Base-by-base conservation (phyloP, 1,140 invertebrate genomes). In the Ptiloglossa arizonensis region DNA sequence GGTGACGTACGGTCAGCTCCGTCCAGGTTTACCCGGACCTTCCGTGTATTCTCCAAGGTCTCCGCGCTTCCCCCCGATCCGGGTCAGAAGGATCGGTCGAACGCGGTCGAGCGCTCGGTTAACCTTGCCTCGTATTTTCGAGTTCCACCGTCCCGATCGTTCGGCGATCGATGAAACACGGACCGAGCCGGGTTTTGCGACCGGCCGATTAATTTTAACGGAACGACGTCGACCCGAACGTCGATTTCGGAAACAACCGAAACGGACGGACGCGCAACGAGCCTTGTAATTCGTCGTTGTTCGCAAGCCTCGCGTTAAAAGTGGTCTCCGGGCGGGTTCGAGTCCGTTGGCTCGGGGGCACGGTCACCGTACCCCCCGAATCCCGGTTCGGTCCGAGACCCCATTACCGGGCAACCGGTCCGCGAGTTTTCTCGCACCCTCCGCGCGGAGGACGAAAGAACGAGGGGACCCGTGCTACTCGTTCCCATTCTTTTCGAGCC, bases 321-420 rank as follows among this genome's bases (percentile, higher is more conserved):
- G n/a, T n/a, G 63, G 79, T 81, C 70, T 67, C 68, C 27, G 46
- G 79, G 46, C 57, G 62, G 75, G 59, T 67, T 57, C 35, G 62
- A 72, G 68, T 73, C 13, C 46, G 29, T 13, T 41, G 63, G 57
- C 70, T 35, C 17, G 70, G 50, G n/a, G n/a, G n/a, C n/a, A n/a
- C n/a, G n/a, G n/a, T n/a, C n/a, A 69, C 64, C 50, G 57, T 59
- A 60, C 66, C 13, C 64, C 52, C 35, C 57, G 70, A 74, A 82
- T 82, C 50, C 59, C 67, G 70, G 50, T 80, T 82, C 38, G 63
- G 57, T 24, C 70, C 64, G 44, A 79, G 77, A 69, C 35, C 66
- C 57, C 78, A 80, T 80, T 82, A 80, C 66, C 71, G 57, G 5
- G 27, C 50, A 66, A 79, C 35, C 62, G 79, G 67, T 48, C 71